Conservation (phyloP, 1,140 invertebrate species). For the Listronotus oregonensis region DNA sequence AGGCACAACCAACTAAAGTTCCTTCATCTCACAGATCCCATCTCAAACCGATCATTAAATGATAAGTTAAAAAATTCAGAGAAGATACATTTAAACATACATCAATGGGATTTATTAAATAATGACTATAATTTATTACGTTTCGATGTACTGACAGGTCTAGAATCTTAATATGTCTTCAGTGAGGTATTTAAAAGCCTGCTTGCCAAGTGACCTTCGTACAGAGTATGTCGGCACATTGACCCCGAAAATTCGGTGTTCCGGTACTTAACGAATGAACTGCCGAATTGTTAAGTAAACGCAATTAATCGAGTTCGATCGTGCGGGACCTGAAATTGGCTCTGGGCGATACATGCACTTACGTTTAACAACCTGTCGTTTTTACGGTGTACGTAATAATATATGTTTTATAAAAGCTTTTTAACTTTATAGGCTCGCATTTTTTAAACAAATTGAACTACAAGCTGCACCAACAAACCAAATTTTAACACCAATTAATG, state of each 20-base stretch:
- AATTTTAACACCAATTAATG: no score
- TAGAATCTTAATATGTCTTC: slow-evolving; percentile 32
- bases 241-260: slow-evolving; percentile 27
- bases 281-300: slow-evolving; percentile 33
- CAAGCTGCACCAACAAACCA: no score
- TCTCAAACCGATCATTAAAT: slow-evolving; percentile 13
- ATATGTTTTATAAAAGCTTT: no score
- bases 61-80: slow-evolving; percentile 28
- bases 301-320: slow-evolving; percentile 26
- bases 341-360: slow-evolving; percentile 1
- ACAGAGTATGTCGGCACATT: slow-evolving; percentile 20
- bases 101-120: slow-evolving; percentile 37
- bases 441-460: no score
- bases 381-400: no score
- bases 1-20: no score
- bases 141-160: slow-evolving; percentile 28
- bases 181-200: slow-evolving; percentile 23
- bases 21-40: no score
- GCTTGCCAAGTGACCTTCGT: slow-evolving; percentile 27
- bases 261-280: slow-evolving; percentile 22
- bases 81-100: slow-evolving; percentile 23
- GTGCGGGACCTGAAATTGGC: slow-evolving; percentile 10
- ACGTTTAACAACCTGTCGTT: slow-evolving; percentile 1
- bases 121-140: slow-evolving; percentile 38
- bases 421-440: no score